phyloP scores from a whole-genome alignment of 2,888 invertebrate species.

The Bruchidius siliquastri region DNA sequence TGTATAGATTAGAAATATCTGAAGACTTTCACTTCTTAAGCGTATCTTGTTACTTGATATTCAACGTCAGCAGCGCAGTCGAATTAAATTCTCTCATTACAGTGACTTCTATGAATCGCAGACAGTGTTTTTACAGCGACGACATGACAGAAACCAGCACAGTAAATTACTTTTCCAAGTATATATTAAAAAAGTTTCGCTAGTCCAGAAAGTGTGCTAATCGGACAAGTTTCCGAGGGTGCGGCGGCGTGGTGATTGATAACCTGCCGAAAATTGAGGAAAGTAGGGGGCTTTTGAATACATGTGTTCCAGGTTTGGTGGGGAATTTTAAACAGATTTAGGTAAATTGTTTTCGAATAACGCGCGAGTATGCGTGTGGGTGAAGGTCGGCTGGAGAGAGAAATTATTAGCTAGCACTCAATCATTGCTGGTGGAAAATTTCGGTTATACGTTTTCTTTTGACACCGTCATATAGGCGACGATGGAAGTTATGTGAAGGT shows the following conservation, averaged over 20 bases:
- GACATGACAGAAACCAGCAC: not conserved
- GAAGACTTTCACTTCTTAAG: no score
- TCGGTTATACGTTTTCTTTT: no score
- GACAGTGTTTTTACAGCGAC: not conserved
- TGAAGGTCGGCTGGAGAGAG: not conserved
- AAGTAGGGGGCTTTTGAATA: not conserved
- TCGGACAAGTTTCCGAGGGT: not conserved
- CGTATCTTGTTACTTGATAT: no score
- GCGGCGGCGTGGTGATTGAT: not conserved
- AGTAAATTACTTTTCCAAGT: not conserved
- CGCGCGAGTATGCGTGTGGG: not conserved
- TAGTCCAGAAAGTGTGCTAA: not conserved
- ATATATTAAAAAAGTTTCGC: not conserved
- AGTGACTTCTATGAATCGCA: not conserved
- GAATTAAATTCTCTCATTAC: not conserved
- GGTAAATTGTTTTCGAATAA: not conserved
- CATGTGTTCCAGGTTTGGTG: not conserved
- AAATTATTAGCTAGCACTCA: not conserved
- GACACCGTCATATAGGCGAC: no score
- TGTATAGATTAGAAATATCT: no score
- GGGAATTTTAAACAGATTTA: not conserved
- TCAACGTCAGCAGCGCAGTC: not conserved
- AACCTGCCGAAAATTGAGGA: not conserved
- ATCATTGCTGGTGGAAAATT: not conserved
- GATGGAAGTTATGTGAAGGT: no score